Percentiles rank a stretch among this genome's conserved stretches.
These are phyloP conservation scores for Ophion ellenae DNA, from an alignment of 2,888 invertebrate species.

Conservation along the genomic window DNA sequence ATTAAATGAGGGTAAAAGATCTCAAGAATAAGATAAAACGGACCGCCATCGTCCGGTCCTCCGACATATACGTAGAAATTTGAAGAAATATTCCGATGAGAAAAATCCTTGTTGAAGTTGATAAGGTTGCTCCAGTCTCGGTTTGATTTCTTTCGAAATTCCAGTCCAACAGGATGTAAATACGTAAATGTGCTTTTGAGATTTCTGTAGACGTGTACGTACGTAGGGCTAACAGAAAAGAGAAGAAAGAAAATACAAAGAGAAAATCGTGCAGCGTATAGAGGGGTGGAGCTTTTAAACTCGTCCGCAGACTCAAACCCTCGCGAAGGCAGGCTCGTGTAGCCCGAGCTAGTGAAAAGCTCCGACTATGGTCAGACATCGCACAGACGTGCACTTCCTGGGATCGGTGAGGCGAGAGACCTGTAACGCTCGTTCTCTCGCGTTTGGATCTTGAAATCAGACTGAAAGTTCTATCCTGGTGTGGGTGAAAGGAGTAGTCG, in stretches of 20 bases:
- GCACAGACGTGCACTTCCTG: constrained; percentile 36
- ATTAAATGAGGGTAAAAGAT: background rate
- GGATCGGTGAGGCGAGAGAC: constrained; percentile 30
- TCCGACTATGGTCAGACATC: constrained; percentile 50
- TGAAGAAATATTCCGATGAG: background rate
- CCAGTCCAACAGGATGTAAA: background rate
- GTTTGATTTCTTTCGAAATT: background rate
- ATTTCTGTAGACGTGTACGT: background rate
- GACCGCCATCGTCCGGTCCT: background rate
- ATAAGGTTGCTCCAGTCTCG: background rate
- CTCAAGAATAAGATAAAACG: constrained; percentile 3
- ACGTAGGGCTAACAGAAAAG: background rate
- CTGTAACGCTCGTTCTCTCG: constrained; percentile 15
- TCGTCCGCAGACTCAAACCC: constrained; percentile 5
- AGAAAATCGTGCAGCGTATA: constrained; percentile 12
- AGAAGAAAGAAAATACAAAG: constrained; percentile 18
- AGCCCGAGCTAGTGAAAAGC: constrained; percentile 38
- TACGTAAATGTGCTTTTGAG: background rate
- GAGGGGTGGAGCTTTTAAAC: constrained; percentile 23
- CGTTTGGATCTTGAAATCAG: constrained; percentile 34
- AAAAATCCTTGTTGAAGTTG: too few relatives aligned
- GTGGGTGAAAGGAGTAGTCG: constrained; percentile 3
- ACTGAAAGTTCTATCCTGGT: constrained; percentile 29
- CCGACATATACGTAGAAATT: background rate
- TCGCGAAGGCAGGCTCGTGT: constrained; percentile 3